Evolutionary conservation across 2,797 vertebrate genomes (phyloP), one percentile per base, ranked within the genome.

Genomic region (Catamblyrhynchus diadema): DNA sequence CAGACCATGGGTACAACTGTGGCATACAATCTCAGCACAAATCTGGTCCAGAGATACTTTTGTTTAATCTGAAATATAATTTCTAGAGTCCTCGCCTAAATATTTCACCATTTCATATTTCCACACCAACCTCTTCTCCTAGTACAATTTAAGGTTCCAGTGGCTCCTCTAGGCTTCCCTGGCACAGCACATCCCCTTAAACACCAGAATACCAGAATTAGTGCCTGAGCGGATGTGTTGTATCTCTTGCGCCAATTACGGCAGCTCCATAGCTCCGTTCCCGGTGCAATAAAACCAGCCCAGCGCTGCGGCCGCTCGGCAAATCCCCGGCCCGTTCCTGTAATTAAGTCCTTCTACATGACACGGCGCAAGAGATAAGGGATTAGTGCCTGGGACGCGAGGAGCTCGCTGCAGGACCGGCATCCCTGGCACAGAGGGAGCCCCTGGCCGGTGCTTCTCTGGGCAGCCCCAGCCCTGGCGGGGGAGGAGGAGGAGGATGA

Each of bases 221-320:
- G n/a, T 2, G 2, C 2, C 0, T 0, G 1, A n/a, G 27, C 37
- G 59, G 48, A 24, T 6, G 14, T 0, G 1, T 7, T 5, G 25
- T 21, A 14, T 73, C 62, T 28, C 70, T 16, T 5, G 56, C 28
- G 74, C 33, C 41, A 66, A 8, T 47, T 20, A 6, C 0, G 18
- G 73, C 41, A n/a, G 23, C 42, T 37, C 35, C 1, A 8, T 5
- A 48, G 37, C n/a, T 32, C 37, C 25, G 3, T 10, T 71, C 57
- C 13, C 65, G 6, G 23, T 0, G 1, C 2, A 6, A 23, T 18
- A 9, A 11, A 41, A 39, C 0, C 67, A 56, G 67, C 37, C 37
- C 77, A 45, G 61, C 53, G 0, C 79, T 18, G 79, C n/a, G 35
- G 81, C 14, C 37, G 14, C 81, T 73, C 79, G 27, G 64, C 60